Conservation (phyloP, 2,797 vertebrate genomes). For the Limnodromus scolopaceus region DNA sequence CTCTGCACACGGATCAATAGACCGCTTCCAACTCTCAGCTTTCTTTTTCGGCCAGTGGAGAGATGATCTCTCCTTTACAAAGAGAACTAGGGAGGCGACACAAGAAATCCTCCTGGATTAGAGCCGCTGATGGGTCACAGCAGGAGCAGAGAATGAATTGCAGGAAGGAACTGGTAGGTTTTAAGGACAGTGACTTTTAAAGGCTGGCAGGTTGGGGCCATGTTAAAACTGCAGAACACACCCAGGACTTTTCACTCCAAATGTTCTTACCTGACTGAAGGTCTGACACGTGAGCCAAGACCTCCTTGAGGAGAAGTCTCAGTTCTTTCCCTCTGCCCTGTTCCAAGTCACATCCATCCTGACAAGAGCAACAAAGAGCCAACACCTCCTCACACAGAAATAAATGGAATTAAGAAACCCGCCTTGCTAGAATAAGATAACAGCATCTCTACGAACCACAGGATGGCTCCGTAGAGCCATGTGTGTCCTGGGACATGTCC, state of each 20-base stretch:
- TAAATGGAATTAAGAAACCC: not conserved
- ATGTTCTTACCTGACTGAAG: not conserved
- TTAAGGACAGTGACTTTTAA: not conserved
- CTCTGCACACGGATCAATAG: not conserved
- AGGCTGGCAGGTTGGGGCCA: not conserved
- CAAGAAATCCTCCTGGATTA: not conserved
- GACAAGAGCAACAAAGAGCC: accelerated
- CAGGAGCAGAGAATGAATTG: not conserved
- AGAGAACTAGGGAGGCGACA: not conserved
- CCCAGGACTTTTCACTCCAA: not conserved
- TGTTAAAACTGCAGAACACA: not conserved
- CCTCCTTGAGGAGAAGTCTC: not conserved
- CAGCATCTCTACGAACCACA: not conserved
- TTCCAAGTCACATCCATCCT: not conserved
- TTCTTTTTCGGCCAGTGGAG: not conserved
- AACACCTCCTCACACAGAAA: not conserved
- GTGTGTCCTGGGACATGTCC: not conserved
- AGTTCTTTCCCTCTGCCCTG: not conserved
- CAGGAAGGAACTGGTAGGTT: not conserved
- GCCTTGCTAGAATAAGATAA: not conserved
- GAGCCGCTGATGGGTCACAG: not conserved
- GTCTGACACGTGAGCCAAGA: not conserved
- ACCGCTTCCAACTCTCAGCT: not conserved
- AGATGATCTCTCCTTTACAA: not conserved
- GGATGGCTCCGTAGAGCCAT: not conserved